phyloP scores from a whole-genome alignment of 2,888 invertebrate genomes.

The Phrixothrix hirtus region DNA sequence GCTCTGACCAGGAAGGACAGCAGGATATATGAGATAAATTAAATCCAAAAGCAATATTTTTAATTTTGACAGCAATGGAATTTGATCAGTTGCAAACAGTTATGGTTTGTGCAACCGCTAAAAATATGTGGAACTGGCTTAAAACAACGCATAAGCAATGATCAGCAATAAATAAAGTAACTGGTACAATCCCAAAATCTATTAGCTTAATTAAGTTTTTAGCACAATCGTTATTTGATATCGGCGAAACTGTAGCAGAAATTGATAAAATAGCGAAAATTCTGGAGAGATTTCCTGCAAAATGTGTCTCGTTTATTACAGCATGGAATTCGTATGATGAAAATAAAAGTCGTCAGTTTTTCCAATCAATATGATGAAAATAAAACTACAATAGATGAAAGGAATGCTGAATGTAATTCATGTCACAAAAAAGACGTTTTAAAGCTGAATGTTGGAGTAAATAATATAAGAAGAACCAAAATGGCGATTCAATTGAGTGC shows the following conservation, averaged over 20 bases:
- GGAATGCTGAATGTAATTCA: neutral
- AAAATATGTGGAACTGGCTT: slow-evolving; percentile 24
- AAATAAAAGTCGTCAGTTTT: neutral
- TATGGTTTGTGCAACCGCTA: slow-evolving; percentile 11
- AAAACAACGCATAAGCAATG: slow-evolving; percentile 27
- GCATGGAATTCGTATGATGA: slow-evolving; percentile 2
- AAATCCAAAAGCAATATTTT: slow-evolving; percentile 17
- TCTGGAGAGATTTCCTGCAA: slow-evolving; percentile 4
- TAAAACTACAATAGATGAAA: neutral
- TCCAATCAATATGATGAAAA: neutral
- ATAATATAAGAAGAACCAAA: neutral
- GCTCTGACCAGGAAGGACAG: too few relatives aligned
- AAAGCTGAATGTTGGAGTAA: neutral
- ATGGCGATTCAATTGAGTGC: neutral
- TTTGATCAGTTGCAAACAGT: slow-evolving; percentile 14
- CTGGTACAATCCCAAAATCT: slow-evolving; percentile 26
- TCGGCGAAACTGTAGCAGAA: slow-evolving; percentile 12
- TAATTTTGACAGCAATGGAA: slow-evolving; percentile 21
- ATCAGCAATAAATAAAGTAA: slow-evolving; percentile 26
- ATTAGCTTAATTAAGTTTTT: slow-evolving; percentile 25
- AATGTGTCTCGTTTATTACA: neutral
- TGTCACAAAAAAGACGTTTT: neutral
- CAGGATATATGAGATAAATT: slow-evolving; percentile 7
- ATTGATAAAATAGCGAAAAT: slow-evolving; percentile 27
- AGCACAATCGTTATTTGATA: slow-evolving; percentile 17